Base-by-base conservation (phyloP, 1,140 invertebrate genomes). In the Thaumatotibia leucotreta region DNA sequence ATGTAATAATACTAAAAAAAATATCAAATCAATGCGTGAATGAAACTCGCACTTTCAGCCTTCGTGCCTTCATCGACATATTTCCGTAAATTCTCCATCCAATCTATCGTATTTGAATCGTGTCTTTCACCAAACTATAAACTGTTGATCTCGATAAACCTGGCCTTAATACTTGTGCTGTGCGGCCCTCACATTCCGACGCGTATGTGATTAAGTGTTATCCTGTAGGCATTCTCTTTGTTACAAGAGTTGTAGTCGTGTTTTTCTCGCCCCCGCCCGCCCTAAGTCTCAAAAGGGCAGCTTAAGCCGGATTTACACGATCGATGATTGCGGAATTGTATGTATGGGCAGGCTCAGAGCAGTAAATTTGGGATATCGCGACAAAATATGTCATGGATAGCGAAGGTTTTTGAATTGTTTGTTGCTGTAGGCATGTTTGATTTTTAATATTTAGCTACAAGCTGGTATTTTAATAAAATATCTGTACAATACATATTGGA, bases 251-350 rank as follows among this genome's bases (percentile, higher is more conserved):
- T 58, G 72, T 69, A 67, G 73, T 76, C 73, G 73, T 79, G 74
- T 75, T 73, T 64, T 75, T 78, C 69, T 73, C 69, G 24, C 69
- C 54, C 64, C 66, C 54, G 62, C 72, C 64, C 68, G 67, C 65
- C 70, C 63, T 69, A 71, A 73, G 74, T 78, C 68, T 66, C 68
- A 80, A 73, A 72, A 75, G 68, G 73, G 65, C 65, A 69, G 66
- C 76, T 76, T 81, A 83, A 74, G 78, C 71, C 74, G 70, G 75
- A 77, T 79, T 84, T 84, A 77, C 73, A 74, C 70, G 76, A 79
- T 71, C 78, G 75, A 79, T 81, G 76, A 77, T 77, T 76, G 74
- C 64, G 70, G 69, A 75, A 73, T 74, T 69, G 68, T 70, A 67
- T 69, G 68, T 70, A 67, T 58, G 52, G 52, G 52, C n/a, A 23